Evolutionary conservation across 2,888 invertebrate species (phyloP).

Genomic region (Cosmopolites sordidus): DNA sequence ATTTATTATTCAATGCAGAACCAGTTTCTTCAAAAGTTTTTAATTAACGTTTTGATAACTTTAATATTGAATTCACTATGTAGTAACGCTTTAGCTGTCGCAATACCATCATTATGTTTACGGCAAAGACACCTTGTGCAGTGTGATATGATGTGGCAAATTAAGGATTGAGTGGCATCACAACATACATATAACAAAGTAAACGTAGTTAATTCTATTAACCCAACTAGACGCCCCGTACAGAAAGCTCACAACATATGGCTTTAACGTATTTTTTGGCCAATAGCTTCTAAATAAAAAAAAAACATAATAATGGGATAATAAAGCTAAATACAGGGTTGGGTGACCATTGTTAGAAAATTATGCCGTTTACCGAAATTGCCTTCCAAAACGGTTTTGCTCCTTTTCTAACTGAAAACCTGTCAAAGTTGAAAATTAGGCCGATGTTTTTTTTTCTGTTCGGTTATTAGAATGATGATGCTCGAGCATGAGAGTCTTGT

Average conservation of each 20-base stretch:
- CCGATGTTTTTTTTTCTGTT: not conserved
- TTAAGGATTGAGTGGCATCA: too few relatives aligned
- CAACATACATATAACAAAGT: not conserved
- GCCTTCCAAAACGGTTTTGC: not conserved
- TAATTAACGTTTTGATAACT: too few relatives aligned
- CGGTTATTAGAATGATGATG: not conserved
- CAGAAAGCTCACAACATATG: not conserved
- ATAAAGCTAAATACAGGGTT: not conserved
- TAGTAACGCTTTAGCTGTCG: too few relatives aligned
- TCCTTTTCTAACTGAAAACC: not conserved
- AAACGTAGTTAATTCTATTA: not conserved
- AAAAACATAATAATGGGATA: slow-evolving; percentile 1
- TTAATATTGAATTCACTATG: too few relatives aligned
- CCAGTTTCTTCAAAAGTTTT: too few relatives aligned
- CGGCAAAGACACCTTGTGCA: too few relatives aligned
- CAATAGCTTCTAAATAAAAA: not conserved
- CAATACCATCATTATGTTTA: too few relatives aligned
- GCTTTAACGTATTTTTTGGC: not conserved
- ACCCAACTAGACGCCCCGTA: not conserved
- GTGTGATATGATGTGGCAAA: too few relatives aligned
- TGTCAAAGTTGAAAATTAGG: slow-evolving; percentile 1
- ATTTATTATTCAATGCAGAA: too few relatives aligned
- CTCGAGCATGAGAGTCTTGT: slow-evolving; percentile 1
- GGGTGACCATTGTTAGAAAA: not conserved
- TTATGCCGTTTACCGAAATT: slow-evolving; percentile 1